phyloP scores from a whole-genome alignment of 1,140 invertebrate species.

The Schlechtendalia chinensis region DNA sequence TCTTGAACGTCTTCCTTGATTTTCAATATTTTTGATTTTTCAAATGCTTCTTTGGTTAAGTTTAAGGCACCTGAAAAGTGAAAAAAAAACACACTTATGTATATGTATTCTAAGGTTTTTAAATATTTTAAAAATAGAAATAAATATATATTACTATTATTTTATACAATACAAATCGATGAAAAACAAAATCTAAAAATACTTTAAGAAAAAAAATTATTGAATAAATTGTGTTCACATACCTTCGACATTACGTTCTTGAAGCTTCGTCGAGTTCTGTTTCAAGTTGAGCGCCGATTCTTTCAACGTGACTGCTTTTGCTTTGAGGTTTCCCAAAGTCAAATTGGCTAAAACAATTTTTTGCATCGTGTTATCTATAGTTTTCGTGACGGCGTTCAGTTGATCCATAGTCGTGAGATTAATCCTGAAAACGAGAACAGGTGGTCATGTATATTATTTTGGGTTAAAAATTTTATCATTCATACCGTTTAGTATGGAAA shows the following conservation, averaged over 20 bases:
- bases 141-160: no score
- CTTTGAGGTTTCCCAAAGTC: conserved; percentile 71
- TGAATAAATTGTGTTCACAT: conserved; percentile 5
- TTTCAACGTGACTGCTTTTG: conserved; percentile 71
- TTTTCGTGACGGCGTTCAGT: conserved; percentile 63
- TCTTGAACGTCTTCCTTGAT: conserved; percentile 61
- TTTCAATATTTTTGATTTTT: conserved; percentile 67
- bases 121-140: no score
- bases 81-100: not conserved
- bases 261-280: conserved; percentile 83
- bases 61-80: conserved; percentile 72
- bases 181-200: no score
- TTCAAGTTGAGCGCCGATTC: conserved; percentile 71
- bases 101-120: no score
- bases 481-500: not conserved
- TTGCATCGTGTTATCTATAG: conserved; percentile 73
- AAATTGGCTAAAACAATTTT: conserved; percentile 76
- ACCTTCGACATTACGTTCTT: conserved; percentile 92
- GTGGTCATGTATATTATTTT: no score
- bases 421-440: conserved; percentile 33
- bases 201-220: no score
- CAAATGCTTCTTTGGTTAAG: conserved; percentile 78
- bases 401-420: conserved; percentile 58
- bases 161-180: no score
- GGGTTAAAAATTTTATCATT: no score